Conservation (phyloP, 1,140 invertebrate genomes). For the Apis dorsata region DNA sequence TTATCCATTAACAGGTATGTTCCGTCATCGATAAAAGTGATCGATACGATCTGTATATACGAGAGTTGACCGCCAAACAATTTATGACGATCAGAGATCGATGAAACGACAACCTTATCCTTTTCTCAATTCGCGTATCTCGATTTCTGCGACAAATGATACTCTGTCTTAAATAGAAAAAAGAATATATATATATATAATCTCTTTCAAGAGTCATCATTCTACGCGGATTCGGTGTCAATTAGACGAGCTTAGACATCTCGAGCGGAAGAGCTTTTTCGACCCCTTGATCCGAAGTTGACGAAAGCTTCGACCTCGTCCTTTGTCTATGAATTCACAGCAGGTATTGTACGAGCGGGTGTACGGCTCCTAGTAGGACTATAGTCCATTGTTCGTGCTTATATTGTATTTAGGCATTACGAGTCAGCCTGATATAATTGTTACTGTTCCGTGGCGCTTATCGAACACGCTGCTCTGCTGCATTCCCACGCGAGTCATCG, state of each 20-base stretch:
- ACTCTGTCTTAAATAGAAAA: neutral
- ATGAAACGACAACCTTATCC: neutral
- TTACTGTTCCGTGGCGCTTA: slow-evolving; percentile 69
- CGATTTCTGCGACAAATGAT: neutral
- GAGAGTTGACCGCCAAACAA: neutral
- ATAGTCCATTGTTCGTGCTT: slow-evolving; percentile 67
- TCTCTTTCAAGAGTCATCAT: neutral
- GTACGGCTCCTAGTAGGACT: slow-evolving; percentile 20
- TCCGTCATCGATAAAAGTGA: slow-evolving; percentile 15
- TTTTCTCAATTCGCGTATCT: neutral
- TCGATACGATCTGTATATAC: neutral
- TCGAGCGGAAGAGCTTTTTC: slow-evolving; percentile 50
- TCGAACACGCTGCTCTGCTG: slow-evolving; percentile 64
- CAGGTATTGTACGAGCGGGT: slow-evolving; percentile 53
- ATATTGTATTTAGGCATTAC: slow-evolving; percentile 67
- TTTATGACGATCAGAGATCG: neutral
- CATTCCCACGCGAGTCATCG: slow-evolving; percentile 69
- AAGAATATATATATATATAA: neutral
- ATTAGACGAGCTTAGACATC: neutral
- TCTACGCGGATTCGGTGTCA: neutral
- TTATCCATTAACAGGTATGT: slow-evolving; percentile 61
- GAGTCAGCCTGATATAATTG: slow-evolving; percentile 65
- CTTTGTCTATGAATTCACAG: slow-evolving; percentile 65
- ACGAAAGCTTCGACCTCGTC: slow-evolving; percentile 50
- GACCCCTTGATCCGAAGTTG: slow-evolving; percentile 56